Percentiles rank a stretch among this genome's conserved stretches.
phyloP scores from a whole-genome alignment of 2,797 vertebrate genomes.

The Scyliorhinus canicula region DNA sequence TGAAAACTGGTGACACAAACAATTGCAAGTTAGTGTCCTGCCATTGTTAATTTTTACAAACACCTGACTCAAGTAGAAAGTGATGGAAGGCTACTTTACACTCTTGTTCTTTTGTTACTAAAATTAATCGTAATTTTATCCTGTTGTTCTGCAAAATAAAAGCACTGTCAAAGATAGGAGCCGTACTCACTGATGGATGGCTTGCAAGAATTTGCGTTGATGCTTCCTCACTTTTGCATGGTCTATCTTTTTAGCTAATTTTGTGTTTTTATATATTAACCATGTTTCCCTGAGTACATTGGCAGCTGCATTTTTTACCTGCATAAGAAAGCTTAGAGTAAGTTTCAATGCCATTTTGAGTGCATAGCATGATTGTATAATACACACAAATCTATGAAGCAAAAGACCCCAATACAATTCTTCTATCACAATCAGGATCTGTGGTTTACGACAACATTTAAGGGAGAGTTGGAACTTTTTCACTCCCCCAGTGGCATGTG shows the following conservation, averaged over 20 bases:
- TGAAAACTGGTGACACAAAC: not conserved
- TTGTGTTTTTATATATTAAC: slow-evolving; percentile 99
- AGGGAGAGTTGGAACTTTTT: not conserved
- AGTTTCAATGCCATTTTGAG: not conserved
- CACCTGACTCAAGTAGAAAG: not conserved
- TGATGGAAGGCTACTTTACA: not conserved
- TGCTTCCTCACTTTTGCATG: slow-evolving; percentile 98
- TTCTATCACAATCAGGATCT: slow-evolving; percentile 40
- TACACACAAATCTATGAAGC: slow-evolving; percentile 40
- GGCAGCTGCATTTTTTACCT: slow-evolving; percentile 99
- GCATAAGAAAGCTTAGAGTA: slow-evolving; percentile 39
- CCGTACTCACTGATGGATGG: slow-evolving; percentile 98
- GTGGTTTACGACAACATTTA: not conserved
- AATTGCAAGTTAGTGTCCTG: not conserved
- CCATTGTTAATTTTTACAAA: not conserved
- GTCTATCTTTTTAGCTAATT: slow-evolving; percentile 98
- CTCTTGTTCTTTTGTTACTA: not conserved
- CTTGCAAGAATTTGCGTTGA: slow-evolving; percentile 98
- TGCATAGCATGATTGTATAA: not conserved
- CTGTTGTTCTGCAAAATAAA: not conserved
- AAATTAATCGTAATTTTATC: not conserved
- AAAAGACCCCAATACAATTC: slow-evolving; percentile 40
- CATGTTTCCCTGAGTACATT: slow-evolving; percentile 99
- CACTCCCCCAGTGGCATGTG: too few relatives aligned
- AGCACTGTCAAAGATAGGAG: not conserved